These are phyloP conservation scores for Dipus sagitta DNA, from an alignment of 2,797 vertebrate species.

Conservation along the genomic window DNA sequence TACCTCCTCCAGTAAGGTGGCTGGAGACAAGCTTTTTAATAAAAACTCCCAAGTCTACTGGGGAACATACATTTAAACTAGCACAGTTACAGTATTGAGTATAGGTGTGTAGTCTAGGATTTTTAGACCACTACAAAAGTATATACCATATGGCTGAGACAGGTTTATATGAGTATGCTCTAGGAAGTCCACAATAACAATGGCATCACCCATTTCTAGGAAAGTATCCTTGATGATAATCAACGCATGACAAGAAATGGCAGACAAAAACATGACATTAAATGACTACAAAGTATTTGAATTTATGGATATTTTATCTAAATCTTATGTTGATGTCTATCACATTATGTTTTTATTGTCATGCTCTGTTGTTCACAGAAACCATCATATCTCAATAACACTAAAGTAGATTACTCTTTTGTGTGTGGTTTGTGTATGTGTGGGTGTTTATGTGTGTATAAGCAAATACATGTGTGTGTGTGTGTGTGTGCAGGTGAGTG, in stretches of 20 bases:
- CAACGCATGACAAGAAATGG: background rate
- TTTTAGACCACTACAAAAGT: background rate
- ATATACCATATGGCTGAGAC: background rate
- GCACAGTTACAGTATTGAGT: no score
- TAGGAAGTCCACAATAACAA: background rate
- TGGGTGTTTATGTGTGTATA: no score
- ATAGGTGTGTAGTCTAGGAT: background rate
- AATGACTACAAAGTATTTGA: background rate
- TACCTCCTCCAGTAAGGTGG: no score
- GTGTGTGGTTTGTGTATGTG: no score
- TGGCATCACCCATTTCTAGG: background rate
- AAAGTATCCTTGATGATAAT: background rate
- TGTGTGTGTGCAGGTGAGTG: no score
- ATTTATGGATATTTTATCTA: slow-evolving; percentile 16
- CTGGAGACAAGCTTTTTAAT: no score
- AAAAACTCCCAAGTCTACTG: no score
- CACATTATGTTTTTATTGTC: background rate
- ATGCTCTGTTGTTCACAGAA: slow-evolving; percentile 24
- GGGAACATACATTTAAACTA: no score
- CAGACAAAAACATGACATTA: slow-evolving; percentile 13
- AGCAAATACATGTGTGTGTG: no score
- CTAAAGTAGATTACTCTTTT: no score
- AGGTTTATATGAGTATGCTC: background rate
- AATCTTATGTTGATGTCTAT: background rate
- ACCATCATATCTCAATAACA: background rate